Evolutionary conservation across 2,888 invertebrate genomes (phyloP), one percentile per base, ranked within the genome.

Genomic region (Branchellion lobata): DNA sequence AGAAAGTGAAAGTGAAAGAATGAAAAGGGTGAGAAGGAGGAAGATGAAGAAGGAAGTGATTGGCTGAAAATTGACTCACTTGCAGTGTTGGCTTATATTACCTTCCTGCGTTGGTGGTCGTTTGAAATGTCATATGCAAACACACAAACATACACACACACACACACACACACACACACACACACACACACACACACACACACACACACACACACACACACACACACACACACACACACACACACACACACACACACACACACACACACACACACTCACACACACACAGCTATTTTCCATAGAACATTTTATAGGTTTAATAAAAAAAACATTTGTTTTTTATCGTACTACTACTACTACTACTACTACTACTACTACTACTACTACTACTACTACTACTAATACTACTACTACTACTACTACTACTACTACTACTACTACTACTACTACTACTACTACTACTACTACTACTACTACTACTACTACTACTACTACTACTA

Each of bases 271-370:
- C 21, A 51, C 51, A 51, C 21, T 18, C 51, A 51, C 21, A 51
- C 51, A 51, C 51, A 51, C 51, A 51, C 21, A 51, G 11, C 14
- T 51, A n/a, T n/a, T n/a, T n/a, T n/a, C n/a, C n/a, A n/a, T n/a
- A n/a, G n/a, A n/a, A n/a, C n/a, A n/a, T n/a, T n/a, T n/a, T n/a
- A n/a, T n/a, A n/a, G n/a, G n/a, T n/a, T n/a, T n/a, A n/a, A n/a
- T n/a, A n/a, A n/a, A n/a, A n/a, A n/a, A n/a, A n/a, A n/a, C n/a
- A n/a, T n/a, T n/a, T n/a, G n/a, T n/a, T n/a, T n/a, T n/a, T n/a
- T n/a, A n/a, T n/a, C n/a, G n/a, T 78, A 78, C 68, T 78, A 78
- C 68, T 78, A 78, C 68, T 78, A 78, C 68, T 78, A 78, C 68
- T 68, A 78, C 29, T 61, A 61, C 33, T 77, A 5, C 65, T 61